Evolutionary conservation across 2,888 invertebrate species (phyloP).

Genomic region (Tenthredo mesomela): DNA sequence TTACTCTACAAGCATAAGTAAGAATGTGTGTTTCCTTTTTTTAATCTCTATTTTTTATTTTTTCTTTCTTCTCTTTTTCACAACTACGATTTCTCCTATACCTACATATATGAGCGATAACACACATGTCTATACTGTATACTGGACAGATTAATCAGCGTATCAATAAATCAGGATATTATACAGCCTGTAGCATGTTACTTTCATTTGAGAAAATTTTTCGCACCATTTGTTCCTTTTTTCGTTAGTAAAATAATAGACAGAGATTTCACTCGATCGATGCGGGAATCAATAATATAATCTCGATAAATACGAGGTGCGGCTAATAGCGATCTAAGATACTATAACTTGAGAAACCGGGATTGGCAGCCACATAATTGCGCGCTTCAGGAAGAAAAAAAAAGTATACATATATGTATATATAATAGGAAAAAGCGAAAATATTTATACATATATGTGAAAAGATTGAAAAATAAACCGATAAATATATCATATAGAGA

Average conservation of each 20-base stretch:
- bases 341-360: neutral
- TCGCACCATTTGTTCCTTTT: neutral
- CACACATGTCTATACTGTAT: neutral
- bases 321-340: neutral
- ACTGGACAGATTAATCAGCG: neutral
- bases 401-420: neutral
- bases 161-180: neutral
- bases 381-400: too few species aligned
- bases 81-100: conserved; percentile 26
- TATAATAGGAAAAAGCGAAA: neutral
- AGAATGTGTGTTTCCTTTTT: neutral
- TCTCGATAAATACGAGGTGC: neutral
- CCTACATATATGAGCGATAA: neutral
- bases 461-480: neutral
- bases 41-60: too few species aligned
- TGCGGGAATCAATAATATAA: neutral
- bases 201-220: neutral
- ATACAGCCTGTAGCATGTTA: neutral
- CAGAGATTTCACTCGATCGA: neutral
- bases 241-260: neutral
- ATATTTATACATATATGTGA: too few species aligned
- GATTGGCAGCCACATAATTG: neutral
- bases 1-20: neutral
- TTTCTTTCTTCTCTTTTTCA: neutral
- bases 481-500: neutral